A percentile compares a stretch with the other conserved stretches of the same genome.
These are phyloP conservation scores for Sarcophaga bullata DNA, from an alignment of 1,140 invertebrate genomes.

Conservation along the genomic window DNA sequence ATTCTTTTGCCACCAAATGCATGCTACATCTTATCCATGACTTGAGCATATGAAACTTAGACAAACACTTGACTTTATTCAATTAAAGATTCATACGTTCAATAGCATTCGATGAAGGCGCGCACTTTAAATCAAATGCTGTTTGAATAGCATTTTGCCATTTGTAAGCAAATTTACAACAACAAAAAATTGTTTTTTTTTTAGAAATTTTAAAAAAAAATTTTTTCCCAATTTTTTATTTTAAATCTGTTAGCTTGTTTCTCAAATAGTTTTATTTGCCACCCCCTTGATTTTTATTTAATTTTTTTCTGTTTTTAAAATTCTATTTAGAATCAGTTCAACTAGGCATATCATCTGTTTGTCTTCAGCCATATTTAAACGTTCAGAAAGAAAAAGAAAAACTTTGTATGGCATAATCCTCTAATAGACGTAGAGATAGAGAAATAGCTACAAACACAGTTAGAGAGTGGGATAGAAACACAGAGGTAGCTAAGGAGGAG, in stretches of 20 bases:
- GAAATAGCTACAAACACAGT: too few relatives aligned
- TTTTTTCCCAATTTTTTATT: too few relatives aligned
- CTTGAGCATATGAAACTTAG: not conserved
- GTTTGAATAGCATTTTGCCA: not conserved
- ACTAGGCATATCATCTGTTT: not conserved
- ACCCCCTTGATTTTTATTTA: too few relatives aligned
- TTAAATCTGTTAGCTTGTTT: too few relatives aligned
- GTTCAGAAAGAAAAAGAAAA: not conserved
- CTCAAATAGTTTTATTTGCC: too few relatives aligned
- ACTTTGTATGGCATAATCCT: too few relatives aligned
- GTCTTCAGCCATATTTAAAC: not conserved
- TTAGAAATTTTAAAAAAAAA: not conserved
- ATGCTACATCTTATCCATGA: too few relatives aligned
- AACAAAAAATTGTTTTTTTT: not conserved
- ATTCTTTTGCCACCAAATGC: not conserved
- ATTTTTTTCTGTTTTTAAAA: too few relatives aligned
- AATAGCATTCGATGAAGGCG: too few relatives aligned
- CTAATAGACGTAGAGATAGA: too few relatives aligned
- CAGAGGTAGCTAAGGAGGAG: not conserved
- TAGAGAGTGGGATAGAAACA: too few relatives aligned
- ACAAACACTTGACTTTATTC: not conserved
- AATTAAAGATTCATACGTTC: not conserved
- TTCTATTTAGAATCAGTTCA: not conserved
- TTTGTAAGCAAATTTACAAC: not conserved
- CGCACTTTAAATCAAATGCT: too few relatives aligned